Conservation (phyloP, 1,140 invertebrate genomes). For the Neotoxoptera formosana region DNA sequence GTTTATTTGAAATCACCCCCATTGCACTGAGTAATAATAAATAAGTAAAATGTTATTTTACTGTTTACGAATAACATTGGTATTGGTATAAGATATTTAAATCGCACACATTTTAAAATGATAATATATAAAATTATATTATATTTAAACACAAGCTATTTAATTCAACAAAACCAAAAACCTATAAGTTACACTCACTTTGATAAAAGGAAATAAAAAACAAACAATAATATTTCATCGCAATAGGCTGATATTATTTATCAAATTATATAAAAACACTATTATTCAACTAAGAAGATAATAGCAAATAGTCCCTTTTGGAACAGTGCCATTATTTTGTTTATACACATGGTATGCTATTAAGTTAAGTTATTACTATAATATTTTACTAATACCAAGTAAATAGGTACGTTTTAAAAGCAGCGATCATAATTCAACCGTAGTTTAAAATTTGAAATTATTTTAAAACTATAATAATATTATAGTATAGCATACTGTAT, state of each 20-base stretch:
- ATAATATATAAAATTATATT: too few species aligned
- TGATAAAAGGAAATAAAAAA: not conserved
- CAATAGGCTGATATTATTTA: not conserved
- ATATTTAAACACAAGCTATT: not conserved
- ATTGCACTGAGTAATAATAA: not conserved
- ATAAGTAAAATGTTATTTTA: not conserved
- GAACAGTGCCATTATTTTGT: not conserved
- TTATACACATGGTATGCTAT: not conserved
- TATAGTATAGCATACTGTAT: not conserved
- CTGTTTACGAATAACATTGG: not conserved
- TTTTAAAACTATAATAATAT: not conserved
- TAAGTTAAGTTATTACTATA: slow-evolving; percentile 18
- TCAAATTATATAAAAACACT: slow-evolving; percentile 5
- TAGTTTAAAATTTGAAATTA: not conserved
- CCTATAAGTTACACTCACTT: not conserved
- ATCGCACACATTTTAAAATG: not conserved
- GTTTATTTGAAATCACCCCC: not conserved
- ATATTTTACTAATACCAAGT: not conserved
- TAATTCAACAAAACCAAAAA: not conserved
- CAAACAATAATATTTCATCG: not conserved
- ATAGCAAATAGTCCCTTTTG: not conserved
- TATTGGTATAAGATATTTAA: not conserved
- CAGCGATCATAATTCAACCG: not conserved
- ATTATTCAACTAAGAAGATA: not conserved
- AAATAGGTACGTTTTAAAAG: not conserved